Evolutionary conservation across 1,140 invertebrate genomes (phyloP), one percentile per base, ranked within the genome.

Genomic region (Drosophila santomea): DNA sequence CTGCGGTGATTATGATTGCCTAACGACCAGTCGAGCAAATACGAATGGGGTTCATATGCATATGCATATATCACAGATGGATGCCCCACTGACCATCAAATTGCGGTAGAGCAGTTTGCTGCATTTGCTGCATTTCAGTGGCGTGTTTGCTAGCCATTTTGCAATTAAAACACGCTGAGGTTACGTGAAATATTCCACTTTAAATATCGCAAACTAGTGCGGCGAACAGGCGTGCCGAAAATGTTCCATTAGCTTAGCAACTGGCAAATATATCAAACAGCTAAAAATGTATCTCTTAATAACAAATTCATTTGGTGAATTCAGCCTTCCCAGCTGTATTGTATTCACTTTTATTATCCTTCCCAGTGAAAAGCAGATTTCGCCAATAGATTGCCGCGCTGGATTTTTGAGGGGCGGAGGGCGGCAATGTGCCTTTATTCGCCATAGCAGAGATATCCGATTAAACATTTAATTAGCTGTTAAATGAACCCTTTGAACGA

Each of bases 381-480:
- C 43, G 28, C 15, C 43, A 48, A 60, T 23, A 23, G 60, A 55
- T 63, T 17, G 56, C 12, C 38, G 68, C 44, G 52, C 52, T 35
- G 4, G 39, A 15, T 56, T 63, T 59, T 47, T 43, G 32, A 20
- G 20, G 20, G 36, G 41, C 32, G 23, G 38, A 52, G 25, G 35
- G 48, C 59, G 28, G 47, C 20, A 23, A 23, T 58, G 52, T 55
- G 35, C 62, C 52, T 75, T 63, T 23, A 25, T 61, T 68, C 59
- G 68, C 43, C 66, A 58, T 72, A 48, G 25, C 58, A 44, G 69
- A 74, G 48, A 56, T 74, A 63, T 77, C 23, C 68, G 78, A 79
- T 88, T 66, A 62, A 74, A 73, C 67, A 76, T 82, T 82, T 86
- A 86, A 86, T 86, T 86, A 88, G 72, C 74, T 89, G 72, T 77